Evolutionary conservation across 2,113 vertebrate genomes (phyloP), one percentile per base, ranked within the genome.

Genomic region (Pteronura brasiliensis): DNA sequence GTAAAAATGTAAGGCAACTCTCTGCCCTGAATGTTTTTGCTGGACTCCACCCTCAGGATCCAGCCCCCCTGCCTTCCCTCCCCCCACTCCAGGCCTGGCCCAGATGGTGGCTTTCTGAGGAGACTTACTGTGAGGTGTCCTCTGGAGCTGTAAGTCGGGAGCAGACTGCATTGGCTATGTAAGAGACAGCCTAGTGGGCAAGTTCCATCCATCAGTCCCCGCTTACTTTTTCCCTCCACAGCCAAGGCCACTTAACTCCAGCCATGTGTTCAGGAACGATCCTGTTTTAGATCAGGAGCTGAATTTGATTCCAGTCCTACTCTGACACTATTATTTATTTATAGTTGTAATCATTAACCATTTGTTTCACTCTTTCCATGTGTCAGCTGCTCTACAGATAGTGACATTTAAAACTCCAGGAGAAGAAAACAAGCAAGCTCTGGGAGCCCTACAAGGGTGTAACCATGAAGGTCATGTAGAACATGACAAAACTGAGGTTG

Each of bases 141-240:
- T 65, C 39, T 61, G 29, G 27, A 47, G 80, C 55, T 69, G 17
- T 3, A 55, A 7, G 34, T 52, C 0, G 1, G 49, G 36, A 85
- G 7, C 10, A 1, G n/a, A 47, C 0, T 1, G 31, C 34, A 10
- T 10, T 1, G 14, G 69, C 61, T 27, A 8, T 2, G 0, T 29
- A 29, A 44, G 85, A 55, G 44, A 36, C 77, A 49, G 42, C 57
- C 47, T 9, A 1, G 15, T 4, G 57, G 31, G n/a, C 34, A 9
- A 12, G 18, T 63, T 81, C 65, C 23, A 4, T 34, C 65, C 12
- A 4, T 65, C 21, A 11, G 4, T 25, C 15, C 34, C 65, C n/a
- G 10, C 31, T 27, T 63, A 21, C 49, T 23, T 27, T n/a, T 82
- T 21, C 80, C 47, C 39, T 88, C 52, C 61, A 6, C 7, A 31